A percentile compares a stretch with the other conserved stretches of the same genome.
These are phyloP conservation scores for Ctenosaura bakeri DNA, from an alignment of 2,797 vertebrate genomes.

Conservation along the genomic window DNA sequence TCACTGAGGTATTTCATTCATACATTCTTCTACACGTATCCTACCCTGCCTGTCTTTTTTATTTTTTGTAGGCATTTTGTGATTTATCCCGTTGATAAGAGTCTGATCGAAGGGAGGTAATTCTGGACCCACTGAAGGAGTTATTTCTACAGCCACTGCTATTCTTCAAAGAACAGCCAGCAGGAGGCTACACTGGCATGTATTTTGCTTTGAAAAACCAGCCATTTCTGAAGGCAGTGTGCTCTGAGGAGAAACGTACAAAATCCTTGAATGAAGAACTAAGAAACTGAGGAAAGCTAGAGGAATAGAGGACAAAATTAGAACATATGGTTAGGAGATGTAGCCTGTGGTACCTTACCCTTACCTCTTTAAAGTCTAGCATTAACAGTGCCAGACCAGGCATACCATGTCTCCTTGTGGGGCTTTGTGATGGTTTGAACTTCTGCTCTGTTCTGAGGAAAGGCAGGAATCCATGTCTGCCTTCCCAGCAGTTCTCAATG, in stretches of 20 bases:
- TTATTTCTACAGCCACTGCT: neutral
- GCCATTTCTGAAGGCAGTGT: neutral
- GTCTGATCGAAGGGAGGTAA: neutral
- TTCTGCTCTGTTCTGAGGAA: neutral
- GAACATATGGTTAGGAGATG: neutral
- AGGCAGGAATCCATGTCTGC: neutral
- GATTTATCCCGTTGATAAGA: neutral
- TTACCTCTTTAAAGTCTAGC: neutral
- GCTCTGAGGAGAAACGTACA: neutral
- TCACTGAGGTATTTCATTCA: neutral
- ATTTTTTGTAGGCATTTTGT: neutral
- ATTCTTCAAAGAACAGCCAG: slow-evolving; percentile 23
- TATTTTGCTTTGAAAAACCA: slow-evolving; percentile 16
- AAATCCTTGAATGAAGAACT: neutral
- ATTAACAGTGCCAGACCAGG: slow-evolving; percentile 8
- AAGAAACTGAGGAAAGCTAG: neutral
- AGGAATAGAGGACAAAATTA: neutral
- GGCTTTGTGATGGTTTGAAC: neutral
- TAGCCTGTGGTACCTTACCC: neutral
- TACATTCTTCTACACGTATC: neutral
- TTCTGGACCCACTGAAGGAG: neutral
- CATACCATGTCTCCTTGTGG: neutral
- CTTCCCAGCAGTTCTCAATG: neutral
- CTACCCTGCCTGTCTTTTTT: neutral
- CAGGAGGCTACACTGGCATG: slow-evolving; percentile 18